Evolutionary conservation across 2,797 vertebrate species (phyloP).

Genomic region (Coendou prehensilis): DNA sequence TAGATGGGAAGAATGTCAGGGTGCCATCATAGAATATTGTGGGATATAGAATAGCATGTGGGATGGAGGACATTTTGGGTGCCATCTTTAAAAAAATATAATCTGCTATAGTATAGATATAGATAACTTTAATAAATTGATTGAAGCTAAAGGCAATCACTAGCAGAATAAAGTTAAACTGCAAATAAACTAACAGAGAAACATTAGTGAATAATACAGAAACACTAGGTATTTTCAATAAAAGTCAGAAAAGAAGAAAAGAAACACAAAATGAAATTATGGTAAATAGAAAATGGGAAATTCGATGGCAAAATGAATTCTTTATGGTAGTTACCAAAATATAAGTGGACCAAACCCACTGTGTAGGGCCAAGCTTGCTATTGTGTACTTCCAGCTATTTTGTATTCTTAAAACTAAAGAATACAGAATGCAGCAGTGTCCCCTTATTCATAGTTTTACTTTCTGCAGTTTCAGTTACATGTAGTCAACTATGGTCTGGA

Average conservation of each 20-base stretch:
- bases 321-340: slow-evolving; percentile 59
- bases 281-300: slow-evolving; percentile 53
- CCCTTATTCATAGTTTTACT: background rate
- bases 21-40: background rate
- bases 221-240: background rate
- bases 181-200: background rate
- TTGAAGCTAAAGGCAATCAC: background rate
- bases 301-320: slow-evolving; percentile 49
- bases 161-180: slow-evolving; percentile 42
- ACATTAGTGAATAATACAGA: slow-evolving; percentile 5
- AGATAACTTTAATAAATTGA: slow-evolving; percentile 48
- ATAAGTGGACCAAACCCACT: slow-evolving; percentile 65
- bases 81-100: slow-evolving; percentile 34
- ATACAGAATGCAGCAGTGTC: background rate
- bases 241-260: background rate
- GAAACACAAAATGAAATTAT: slow-evolving; percentile 26
- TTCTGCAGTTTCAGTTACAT: background rate
- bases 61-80: background rate
- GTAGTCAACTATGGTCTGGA: background rate
- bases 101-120: slow-evolving; percentile 14
- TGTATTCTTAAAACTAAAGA: slow-evolving; percentile 49
- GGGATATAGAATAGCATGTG: background rate
- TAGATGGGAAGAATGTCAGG: background rate
- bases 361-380: background rate
- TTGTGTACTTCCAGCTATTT: background rate